phyloP scores from a whole-genome alignment of 2,797 vertebrate genomes.

The Iguana delicatissima region DNA sequence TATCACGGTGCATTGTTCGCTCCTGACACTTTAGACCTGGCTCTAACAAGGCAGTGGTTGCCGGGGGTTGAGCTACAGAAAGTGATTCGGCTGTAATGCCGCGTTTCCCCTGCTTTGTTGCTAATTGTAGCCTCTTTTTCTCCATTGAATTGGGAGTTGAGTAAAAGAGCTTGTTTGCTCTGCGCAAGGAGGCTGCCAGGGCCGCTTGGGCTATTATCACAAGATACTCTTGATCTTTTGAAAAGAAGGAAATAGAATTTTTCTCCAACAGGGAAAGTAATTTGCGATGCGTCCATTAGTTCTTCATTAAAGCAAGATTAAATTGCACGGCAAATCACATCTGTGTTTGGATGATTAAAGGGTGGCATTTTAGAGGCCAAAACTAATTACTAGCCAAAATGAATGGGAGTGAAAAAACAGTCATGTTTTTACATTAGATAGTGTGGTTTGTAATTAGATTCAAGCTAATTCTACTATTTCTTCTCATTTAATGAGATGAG shows the following conservation, averaged over 20 bases:
- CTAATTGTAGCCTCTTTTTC: conserved; percentile 93
- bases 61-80: conserved; percentile 90
- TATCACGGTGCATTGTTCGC: conserved; percentile 97
- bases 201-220: conserved; percentile 98
- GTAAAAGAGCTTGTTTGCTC: conserved; percentile 99
- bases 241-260: conserved; percentile 99
- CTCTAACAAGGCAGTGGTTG: conserved; percentile 95
- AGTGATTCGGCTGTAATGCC: conserved; percentile 91
- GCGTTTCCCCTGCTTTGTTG: conserved; percentile 97
- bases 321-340: conserved; percentile 99
- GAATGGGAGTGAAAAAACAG: conserved; percentile 99
- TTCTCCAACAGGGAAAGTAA: conserved; percentile 96
- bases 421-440: conserved; percentile 99
- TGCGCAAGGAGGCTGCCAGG: conserved; percentile 92
- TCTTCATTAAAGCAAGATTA: conserved; percentile 99
- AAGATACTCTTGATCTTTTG: conserved; percentile 99
- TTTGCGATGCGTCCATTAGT: conserved; percentile 99
- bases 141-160: conserved; percentile 98
- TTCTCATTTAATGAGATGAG: conserved; percentile 99
- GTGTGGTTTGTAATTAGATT: conserved; percentile 99
- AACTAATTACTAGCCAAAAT: conserved; percentile 99
- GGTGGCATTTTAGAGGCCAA: conserved; percentile 99
- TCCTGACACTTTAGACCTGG: conserved; percentile 96
- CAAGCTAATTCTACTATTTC: conserved; percentile 99
- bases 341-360: conserved; percentile 99